Evolutionary conservation across 2,113 vertebrate genomes (phyloP).

Genomic region (Rhineura floridana): DNA sequence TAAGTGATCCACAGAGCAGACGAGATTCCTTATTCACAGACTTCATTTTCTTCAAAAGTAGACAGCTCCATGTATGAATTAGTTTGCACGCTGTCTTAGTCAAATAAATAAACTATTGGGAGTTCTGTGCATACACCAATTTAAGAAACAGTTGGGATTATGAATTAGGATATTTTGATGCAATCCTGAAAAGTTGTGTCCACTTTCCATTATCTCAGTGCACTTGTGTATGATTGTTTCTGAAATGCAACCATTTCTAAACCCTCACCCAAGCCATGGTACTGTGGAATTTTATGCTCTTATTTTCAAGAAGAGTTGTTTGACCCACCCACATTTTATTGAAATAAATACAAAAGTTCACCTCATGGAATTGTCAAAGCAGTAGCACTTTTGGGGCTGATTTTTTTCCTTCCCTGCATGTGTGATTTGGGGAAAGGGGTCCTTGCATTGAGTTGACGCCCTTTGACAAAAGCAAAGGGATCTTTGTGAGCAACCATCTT

Average conservation of each 20-base stretch:
- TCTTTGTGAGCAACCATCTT: neutral
- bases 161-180: neutral
- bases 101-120: neutral
- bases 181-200: neutral
- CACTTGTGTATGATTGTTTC: neutral
- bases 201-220: neutral
- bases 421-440: neutral
- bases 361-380: neutral
- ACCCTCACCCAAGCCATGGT: too few relatives aligned
- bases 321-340: neutral
- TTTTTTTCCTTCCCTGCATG: neutral
- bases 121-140: neutral
- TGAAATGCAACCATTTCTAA: neutral
- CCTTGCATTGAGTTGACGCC: neutral
- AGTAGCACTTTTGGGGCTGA: neutral
- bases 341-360: neutral
- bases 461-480: neutral
- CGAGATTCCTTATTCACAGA: too few relatives aligned
- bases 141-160: neutral
- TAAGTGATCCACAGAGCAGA: neutral
- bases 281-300: neutral
- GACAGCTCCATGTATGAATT: too few relatives aligned
- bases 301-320: neutral
- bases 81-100: neutral
- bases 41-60: neutral